These are phyloP conservation scores for Camponotus fellah DNA, from an alignment of 2,888 invertebrate genomes.

Conservation along the genomic window DNA sequence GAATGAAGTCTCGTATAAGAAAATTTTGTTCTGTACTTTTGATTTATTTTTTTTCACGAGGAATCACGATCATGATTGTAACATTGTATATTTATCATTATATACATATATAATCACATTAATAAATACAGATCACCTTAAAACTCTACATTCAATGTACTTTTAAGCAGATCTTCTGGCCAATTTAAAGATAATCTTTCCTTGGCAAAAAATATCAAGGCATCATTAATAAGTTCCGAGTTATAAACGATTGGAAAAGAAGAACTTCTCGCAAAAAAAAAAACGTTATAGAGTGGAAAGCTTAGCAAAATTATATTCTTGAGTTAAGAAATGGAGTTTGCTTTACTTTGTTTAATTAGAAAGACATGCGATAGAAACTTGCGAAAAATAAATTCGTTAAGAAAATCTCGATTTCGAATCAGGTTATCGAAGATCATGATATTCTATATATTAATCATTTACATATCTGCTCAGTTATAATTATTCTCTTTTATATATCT, in stretches of 20 bases:
- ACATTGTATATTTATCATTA: too few species aligned
- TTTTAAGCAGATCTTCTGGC: not conserved
- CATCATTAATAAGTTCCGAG: not conserved
- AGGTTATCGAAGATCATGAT: not conserved
- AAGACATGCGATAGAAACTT: not conserved
- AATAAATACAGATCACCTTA: not conserved
- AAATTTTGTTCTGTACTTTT: not conserved
- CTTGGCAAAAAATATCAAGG: not conserved
- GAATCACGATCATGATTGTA: not conserved
- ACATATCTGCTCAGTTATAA: not conserved
- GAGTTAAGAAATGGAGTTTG: not conserved
- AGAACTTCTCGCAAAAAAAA: not conserved
- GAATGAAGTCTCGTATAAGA: not conserved
- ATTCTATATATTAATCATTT: not conserved
- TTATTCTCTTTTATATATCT: not conserved
- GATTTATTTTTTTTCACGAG: not conserved
- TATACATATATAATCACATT: too few species aligned
- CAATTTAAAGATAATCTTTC: slow-evolving; percentile 1
- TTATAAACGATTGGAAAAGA: not conserved
- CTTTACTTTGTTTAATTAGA: not conserved
- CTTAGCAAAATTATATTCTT: not conserved
- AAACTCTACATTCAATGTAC: not conserved
- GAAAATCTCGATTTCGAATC: not conserved
- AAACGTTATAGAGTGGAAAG: not conserved
- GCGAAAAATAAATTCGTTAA: not conserved